Conservation (phyloP, 1,140 invertebrate genomes). For the Doryteuthis pealeii region DNA sequence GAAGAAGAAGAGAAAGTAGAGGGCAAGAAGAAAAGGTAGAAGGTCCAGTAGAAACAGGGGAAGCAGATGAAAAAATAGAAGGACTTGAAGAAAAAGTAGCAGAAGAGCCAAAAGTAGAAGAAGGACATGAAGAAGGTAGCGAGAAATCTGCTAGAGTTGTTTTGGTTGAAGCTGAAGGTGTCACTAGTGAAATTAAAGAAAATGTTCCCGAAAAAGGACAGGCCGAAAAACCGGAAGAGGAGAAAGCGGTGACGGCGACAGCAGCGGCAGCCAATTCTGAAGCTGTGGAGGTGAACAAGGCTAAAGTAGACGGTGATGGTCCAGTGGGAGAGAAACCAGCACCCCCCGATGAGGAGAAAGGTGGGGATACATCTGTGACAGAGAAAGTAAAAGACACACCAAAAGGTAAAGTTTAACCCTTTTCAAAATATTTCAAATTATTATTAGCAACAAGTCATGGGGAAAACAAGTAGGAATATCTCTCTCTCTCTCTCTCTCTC, state of each 20-base stretch:
- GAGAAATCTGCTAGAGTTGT: slow-evolving; percentile 5
- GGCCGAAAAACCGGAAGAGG: slow-evolving; percentile 18
- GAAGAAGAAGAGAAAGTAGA: slow-evolving; percentile 12
- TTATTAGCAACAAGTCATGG: no score
- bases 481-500: no score
- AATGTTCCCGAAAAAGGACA: slow-evolving; percentile 11
- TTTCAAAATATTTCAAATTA: no score
- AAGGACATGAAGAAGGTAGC: slow-evolving; percentile 14
- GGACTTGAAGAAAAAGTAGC: slow-evolving; percentile 6
- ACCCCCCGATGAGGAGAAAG: slow-evolving; percentile 23
- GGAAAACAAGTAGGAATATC: no score
- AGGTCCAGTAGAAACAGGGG: slow-evolving; percentile 11
- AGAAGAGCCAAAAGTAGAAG: slow-evolving; percentile 13
- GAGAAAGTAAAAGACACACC: slow-evolving; percentile 20
- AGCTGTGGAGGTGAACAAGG: not conserved
- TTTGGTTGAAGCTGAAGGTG: slow-evolving; percentile 10
- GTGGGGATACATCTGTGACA: slow-evolving; percentile 20
- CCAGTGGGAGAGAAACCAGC: slow-evolving; percentile 20
- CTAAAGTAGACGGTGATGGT: slow-evolving; percentile 1
- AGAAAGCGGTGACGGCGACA: slow-evolving; percentile 20
- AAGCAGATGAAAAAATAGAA: slow-evolving; percentile 10
- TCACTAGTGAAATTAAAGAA: slow-evolving; percentile 11
- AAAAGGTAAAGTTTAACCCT: not conserved
- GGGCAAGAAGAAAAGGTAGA: not conserved
- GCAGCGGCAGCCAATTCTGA: slow-evolving; percentile 7